Base-by-base conservation (phyloP, 2,797 vertebrate genomes). In the Enteromius fasciolatus region DNA sequence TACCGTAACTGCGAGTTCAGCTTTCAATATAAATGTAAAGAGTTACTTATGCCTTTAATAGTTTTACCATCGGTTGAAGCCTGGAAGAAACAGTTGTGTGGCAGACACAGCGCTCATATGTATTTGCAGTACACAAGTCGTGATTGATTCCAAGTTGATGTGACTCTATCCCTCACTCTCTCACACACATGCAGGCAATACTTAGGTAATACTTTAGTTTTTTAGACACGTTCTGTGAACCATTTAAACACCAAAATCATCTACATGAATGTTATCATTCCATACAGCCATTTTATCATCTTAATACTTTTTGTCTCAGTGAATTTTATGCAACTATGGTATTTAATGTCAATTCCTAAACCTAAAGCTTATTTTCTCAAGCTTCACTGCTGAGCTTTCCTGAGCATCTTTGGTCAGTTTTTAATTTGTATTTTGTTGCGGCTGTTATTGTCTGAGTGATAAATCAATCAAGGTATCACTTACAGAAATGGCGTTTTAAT, bases 401-500 rank as follows among this genome's bases (percentile, higher is more conserved):
- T 52, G 69, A 2, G 7, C 64, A 66, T 41, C 33, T n/a, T 50
- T 46, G 46, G 52, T 66, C 78, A 80, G 76, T 83, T 87, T 86
- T 82, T 78, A 68, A 64, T 82, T 80, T 83, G 73, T 84, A 85
- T 89, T 81, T 89, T 79, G 81, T 73, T 66, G 25, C 61, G 31
- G 33, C 54, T 7, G 44, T 84, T 86, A 83, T 86, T 84, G 82
- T 87, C 82, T 68, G 50, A 81, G 80, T 85, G 83, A 88, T 84
- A 89, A 90, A 93, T 92, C 90, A 85, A 90, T 90, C 79, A 33
- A 57, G 68, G 87, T 89, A 89, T 93, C 89, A 85, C 67, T 93
- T 88, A 87, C 90, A 86, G 75, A 88, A 84, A 87, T 87, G 83
- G 83, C 63, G 88, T 92, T 93, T 93, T 91, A 93, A 94, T 94